A percentile compares a stretch with the other conserved stretches of the same genome.
phyloP scores from a whole-genome alignment of 2,113 vertebrate genomes.

The Atherinomorus stipes region DNA sequence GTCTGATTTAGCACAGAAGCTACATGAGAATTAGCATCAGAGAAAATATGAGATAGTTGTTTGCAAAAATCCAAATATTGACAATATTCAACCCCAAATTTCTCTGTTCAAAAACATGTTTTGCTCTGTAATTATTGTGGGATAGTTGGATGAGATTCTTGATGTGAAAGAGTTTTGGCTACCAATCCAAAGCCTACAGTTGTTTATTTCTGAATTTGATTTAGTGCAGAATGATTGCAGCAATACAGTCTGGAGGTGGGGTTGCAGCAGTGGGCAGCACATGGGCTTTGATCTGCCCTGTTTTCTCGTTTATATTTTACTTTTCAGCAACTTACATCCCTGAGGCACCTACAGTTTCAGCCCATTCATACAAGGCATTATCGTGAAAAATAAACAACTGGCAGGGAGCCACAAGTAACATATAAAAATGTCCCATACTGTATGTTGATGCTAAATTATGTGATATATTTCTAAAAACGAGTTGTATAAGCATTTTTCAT shows the following conservation, averaged over 20 bases:
- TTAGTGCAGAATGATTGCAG: slow-evolving; percentile 69
- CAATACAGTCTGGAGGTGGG: slow-evolving; percentile 67
- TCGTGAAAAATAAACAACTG: slow-evolving; percentile 39
- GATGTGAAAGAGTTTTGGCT: slow-evolving; percentile 58
- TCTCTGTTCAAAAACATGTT: slow-evolving; percentile 15
- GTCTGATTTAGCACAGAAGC: slow-evolving; percentile 1
- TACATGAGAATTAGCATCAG: neutral
- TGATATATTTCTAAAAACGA: neutral
- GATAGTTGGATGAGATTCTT: slow-evolving; percentile 51
- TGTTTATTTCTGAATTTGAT: slow-evolving; percentile 77
- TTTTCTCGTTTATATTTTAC: slow-evolving; percentile 63
- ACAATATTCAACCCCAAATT: slow-evolving; percentile 21
- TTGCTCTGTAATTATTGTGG: slow-evolving; percentile 44
- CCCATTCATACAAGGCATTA: slow-evolving; percentile 31
- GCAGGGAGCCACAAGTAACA: slow-evolving; percentile 15
- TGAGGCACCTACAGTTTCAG: slow-evolving; percentile 34
- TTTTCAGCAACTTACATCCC: slow-evolving; percentile 65
- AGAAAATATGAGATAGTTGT: neutral
- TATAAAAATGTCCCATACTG: neutral
- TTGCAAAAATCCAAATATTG: slow-evolving; percentile 10
- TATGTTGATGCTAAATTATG: slow-evolving; percentile 12
- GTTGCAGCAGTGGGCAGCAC: slow-evolving; percentile 59
- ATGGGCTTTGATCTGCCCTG: slow-evolving; percentile 58
- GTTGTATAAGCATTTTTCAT: slow-evolving; percentile 13
- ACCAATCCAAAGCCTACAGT: slow-evolving; percentile 59